Evolutionary conservation across 2,888 invertebrate species (phyloP).

Genomic region (Drosophila algonquin): DNA sequence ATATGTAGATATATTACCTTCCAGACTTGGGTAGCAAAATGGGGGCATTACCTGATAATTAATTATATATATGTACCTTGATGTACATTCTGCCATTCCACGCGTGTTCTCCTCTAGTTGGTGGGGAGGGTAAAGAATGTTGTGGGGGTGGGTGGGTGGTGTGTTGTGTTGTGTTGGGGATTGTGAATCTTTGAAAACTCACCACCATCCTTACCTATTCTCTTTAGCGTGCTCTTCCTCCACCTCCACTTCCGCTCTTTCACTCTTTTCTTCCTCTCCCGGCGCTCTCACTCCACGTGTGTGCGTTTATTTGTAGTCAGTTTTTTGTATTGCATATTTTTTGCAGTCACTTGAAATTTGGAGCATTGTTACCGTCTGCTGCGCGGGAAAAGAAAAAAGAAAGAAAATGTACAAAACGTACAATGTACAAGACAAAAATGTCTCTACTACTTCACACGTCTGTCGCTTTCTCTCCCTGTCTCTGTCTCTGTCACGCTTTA

Average conservation of each 20-base stretch:
- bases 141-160: constrained; percentile 30
- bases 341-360: constrained; percentile 58
- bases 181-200: constrained; percentile 62
- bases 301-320: constrained; percentile 26
- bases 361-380: constrained; percentile 35
- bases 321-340: constrained; percentile 54
- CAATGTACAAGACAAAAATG: constrained; percentile 50
- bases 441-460: constrained; percentile 50
- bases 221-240: not conserved
- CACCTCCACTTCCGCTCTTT: not conserved
- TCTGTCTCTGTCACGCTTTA: no score
- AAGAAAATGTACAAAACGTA: not conserved
- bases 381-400: constrained; percentile 1
- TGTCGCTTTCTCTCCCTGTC: constrained; percentile 5
- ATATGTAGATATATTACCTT: no score
- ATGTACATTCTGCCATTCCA: constrained; percentile 60
- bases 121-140: constrained; percentile 7
- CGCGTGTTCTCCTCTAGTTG: constrained; percentile 49
- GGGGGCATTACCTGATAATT: no score
- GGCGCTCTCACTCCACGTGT: constrained; percentile 2
- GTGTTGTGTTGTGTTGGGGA: constrained; percentile 22
- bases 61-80: not conserved
- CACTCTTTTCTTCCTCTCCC: not conserved
- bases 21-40: no score
- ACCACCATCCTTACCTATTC: constrained; percentile 53